Evolutionary conservation across 1,140 invertebrate genomes (phyloP), one percentile per base, ranked within the genome.

Genomic region (Chelonus insularis): DNA sequence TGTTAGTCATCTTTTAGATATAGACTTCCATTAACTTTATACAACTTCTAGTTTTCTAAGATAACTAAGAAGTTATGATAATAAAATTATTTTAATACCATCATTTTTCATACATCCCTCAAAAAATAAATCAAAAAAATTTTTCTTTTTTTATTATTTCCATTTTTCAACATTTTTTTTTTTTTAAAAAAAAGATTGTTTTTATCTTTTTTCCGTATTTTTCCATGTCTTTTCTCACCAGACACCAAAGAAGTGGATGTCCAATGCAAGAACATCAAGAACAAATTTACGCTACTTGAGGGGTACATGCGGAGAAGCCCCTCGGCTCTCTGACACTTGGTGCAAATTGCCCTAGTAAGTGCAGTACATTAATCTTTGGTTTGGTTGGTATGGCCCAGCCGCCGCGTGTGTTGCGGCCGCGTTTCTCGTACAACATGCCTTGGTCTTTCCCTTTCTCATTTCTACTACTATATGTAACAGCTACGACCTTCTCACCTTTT

Each of bases 331-430:
- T 69, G 71, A 74, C 75, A 78, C 73, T 77, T 77, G 75, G 74
- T 70, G 73, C 75, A 80, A 80, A 81, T 79, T 80, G 77, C 78
- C 78, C 73, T 61, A 75, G 77, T 79, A 79, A 79, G 74, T 79
- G 76, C 77, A 77, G 73, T 79, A 76, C 79, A 81, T 79, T 81
- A 81, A 80, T 80, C 79, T 80, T 81, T 81, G 79, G 78, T 79
- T 81, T 79, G 66, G 70, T 73, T 65, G 23, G 63, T 62, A 29
- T 29, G 65, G 62, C 64, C 50, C 65, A 64, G 66, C 66, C 70
- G 69, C 72, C 72, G 72, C 70, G 69, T 73, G 72, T 70, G 70
- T 73, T 74, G 72, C 65, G 72, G 70, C 70, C 63, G 70, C 72
- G 62, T 74, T 73, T 72, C 72, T 72, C 69, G 63, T 72, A 29